Conservation (phyloP, 2,113 vertebrate species). For the Periophthalmodon schlosseri region DNA sequence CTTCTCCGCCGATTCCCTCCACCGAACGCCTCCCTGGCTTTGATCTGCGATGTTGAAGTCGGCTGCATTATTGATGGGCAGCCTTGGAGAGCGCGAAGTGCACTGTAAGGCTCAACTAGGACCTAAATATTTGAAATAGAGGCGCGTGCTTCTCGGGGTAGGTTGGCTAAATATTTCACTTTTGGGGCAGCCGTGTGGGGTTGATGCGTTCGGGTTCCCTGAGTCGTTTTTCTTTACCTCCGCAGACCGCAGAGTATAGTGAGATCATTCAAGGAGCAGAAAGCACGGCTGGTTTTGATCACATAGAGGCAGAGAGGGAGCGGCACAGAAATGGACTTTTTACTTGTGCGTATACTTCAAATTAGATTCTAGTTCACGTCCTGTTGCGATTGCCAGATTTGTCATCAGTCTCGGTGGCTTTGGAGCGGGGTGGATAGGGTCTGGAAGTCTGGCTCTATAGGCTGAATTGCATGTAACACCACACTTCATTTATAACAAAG, state of each 20-base stretch:
- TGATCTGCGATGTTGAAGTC: conserved; percentile 21
- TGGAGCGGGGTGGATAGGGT: not conserved
- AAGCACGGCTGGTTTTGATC: conserved; percentile 54
- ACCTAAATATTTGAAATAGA: conserved; percentile 56
- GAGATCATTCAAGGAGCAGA: conserved; percentile 36
- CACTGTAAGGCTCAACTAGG: not conserved
- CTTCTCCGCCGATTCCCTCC: not conserved
- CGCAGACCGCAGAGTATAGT: conserved; percentile 11
- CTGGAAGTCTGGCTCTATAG: conserved; percentile 36
- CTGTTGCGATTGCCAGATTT: conserved; percentile 10
- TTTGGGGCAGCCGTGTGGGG: conserved; percentile 1
- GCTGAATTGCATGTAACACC: conserved; percentile 33
- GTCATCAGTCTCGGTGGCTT: conserved; percentile 32
- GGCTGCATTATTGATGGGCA: conserved; percentile 42
- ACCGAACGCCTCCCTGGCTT: not conserved
- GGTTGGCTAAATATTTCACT: conserved; percentile 49
- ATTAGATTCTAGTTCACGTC: conserved; percentile 5
- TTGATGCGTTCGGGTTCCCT: conserved; percentile 17
- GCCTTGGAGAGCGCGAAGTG: not conserved
- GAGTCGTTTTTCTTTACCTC: conserved; percentile 5
- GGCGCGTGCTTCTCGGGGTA: conserved; percentile 27
- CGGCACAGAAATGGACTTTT: conserved; percentile 23
- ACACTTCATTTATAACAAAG: not conserved
- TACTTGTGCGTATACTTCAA: not conserved
- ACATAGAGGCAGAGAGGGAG: conserved; percentile 30